Percentiles rank a stretch among this genome's conserved stretches.
phyloP scores from a whole-genome alignment of 2,888 invertebrate species.

The Allygus modestus region DNA sequence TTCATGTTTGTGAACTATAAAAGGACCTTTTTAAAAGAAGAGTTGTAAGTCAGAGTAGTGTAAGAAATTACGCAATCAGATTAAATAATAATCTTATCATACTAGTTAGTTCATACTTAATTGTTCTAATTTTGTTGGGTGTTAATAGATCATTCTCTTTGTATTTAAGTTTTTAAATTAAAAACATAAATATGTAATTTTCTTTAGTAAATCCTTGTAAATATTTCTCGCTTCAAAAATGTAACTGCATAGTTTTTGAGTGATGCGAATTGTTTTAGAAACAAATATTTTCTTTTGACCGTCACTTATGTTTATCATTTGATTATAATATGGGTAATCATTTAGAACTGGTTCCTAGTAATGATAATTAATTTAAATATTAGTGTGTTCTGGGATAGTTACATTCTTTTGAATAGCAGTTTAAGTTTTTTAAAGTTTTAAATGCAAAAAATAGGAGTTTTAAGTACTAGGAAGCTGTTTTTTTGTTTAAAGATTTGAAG shows the following conservation, averaged over 20 bases:
- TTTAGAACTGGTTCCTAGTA: not conserved
- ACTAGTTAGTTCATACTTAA: not conserved
- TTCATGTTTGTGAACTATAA: not conserved
- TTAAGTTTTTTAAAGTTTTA: not conserved
- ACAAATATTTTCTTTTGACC: not conserved
- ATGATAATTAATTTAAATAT: not conserved
- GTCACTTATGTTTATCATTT: not conserved
- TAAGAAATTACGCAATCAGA: not conserved
- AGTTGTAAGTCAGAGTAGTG: not conserved
- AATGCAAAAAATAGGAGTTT: not conserved
- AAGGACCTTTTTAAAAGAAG: not conserved
- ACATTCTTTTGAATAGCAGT: not conserved
- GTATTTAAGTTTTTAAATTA: not conserved
- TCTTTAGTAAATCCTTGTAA: not conserved
- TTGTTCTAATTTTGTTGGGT: not conserved
- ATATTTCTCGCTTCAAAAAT: not conserved
- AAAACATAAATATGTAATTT: not conserved
- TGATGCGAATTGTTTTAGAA: not conserved
- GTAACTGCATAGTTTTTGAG: not conserved
- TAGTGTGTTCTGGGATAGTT: not conserved
- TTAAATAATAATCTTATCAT: not conserved
- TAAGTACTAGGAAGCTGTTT: not conserved
- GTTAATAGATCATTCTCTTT: not conserved
- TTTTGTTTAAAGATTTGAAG: too few relatives aligned
- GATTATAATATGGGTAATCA: not conserved